Evolutionary conservation across 1,140 invertebrate genomes (phyloP).

Genomic region (Drosophila teissieri): DNA sequence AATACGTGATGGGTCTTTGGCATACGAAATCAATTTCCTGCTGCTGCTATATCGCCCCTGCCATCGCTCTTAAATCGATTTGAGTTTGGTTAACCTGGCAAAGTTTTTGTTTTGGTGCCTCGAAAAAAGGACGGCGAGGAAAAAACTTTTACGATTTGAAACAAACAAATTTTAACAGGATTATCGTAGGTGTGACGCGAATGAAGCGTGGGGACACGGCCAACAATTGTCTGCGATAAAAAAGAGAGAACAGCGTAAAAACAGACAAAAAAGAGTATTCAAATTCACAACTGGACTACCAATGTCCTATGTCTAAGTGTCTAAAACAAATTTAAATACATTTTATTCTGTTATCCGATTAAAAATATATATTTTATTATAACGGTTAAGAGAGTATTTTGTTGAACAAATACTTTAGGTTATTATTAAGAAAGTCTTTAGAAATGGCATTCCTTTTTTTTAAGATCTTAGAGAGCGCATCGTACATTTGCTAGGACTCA

Average conservation of each 20-base stretch:
- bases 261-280: neutral
- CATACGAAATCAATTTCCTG: conserved; percentile 79
- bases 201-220: conserved; percentile 24
- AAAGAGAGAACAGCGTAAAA: neutral
- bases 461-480: neutral
- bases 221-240: conserved; percentile 57
- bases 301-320: neutral
- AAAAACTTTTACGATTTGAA: conserved; percentile 70
- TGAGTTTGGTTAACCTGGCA: conserved; percentile 81
- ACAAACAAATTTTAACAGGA: conserved; percentile 82
- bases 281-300: neutral
- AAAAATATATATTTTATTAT: too few relatives aligned
- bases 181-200: conserved; percentile 65
- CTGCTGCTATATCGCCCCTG: conserved; percentile 13
- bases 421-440: neutral
- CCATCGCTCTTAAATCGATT: conserved; percentile 69
- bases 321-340: too few relatives aligned
- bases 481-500: too few relatives aligned
- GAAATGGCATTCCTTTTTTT: neutral
- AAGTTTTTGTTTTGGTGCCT: conserved; percentile 53
- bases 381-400: too few relatives aligned
- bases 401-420: too few relatives aligned
- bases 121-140: conserved; percentile 29
- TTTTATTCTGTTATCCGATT: too few relatives aligned
- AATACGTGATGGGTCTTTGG: conserved; percentile 39